phyloP scores from a whole-genome alignment of 2,888 invertebrate genomes.

The Cyrtodaria siliqua region DNA sequence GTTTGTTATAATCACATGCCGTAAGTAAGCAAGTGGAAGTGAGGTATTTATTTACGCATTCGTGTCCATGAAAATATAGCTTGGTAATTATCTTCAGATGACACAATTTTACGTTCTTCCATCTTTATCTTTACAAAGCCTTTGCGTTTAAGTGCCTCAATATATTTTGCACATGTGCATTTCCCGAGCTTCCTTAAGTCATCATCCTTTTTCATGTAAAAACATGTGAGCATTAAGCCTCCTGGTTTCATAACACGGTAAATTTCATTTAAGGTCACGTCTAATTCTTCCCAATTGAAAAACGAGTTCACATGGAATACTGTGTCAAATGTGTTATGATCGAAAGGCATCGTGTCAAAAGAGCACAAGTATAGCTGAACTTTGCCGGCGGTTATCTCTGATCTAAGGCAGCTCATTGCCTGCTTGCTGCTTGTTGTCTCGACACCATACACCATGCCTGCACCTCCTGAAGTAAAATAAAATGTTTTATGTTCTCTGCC shows the following conservation, averaged over 20 bases:
- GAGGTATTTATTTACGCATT: constrained; percentile 14
- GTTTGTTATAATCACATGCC: no score
- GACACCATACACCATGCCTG: constrained; percentile 25
- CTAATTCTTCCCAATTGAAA: constrained; percentile 22
- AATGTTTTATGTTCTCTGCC: no score
- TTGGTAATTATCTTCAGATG: constrained; percentile 29
- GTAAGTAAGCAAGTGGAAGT: no score
- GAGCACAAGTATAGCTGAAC: no score
- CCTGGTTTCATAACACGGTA: constrained; percentile 27
- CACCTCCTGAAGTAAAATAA: constrained; percentile 22
- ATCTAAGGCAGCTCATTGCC: constrained; percentile 3
- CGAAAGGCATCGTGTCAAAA: not conserved
- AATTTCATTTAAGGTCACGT: constrained; percentile 19
- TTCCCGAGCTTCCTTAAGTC: no score
- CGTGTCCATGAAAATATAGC: constrained; percentile 12
- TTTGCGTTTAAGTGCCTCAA: not conserved
- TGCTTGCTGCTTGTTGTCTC: constrained; percentile 13
- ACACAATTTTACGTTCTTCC: constrained; percentile 27
- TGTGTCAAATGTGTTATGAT: constrained; percentile 26
- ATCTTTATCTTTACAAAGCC: constrained; percentile 31
- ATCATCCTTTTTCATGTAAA: not conserved
- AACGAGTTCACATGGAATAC: constrained; percentile 26
- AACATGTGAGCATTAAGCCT: constrained; percentile 28
- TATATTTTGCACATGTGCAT: no score
- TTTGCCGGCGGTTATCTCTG: constrained; percentile 13